phyloP scores from a whole-genome alignment of 2,888 invertebrate species.

The Troilus luridus region DNA sequence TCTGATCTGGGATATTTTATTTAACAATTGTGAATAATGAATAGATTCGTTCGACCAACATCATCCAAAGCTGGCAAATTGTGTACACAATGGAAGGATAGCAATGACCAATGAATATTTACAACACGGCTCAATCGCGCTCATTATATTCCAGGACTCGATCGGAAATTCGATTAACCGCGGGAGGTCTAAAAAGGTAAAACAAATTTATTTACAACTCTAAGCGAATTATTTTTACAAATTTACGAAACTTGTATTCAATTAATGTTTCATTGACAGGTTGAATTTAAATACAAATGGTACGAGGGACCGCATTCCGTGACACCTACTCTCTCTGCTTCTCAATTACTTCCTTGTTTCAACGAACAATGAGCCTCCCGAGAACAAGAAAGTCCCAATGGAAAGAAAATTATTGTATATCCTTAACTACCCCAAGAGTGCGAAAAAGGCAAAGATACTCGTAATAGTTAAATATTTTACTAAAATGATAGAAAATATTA shows the following conservation, averaged over 20 bases:
- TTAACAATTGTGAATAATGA: background rate
- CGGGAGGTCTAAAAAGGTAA: background rate
- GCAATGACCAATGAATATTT: background rate
- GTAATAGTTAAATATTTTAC: too few species aligned
- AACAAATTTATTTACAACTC: background rate
- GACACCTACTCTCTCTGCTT: background rate
- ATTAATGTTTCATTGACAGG: background rate
- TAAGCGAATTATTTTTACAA: background rate
- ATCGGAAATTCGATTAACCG: background rate
- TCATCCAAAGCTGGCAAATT: background rate
- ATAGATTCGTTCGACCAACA: background rate
- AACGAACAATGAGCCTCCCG: background rate
- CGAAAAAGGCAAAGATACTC: background rate
- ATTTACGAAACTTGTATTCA: background rate
- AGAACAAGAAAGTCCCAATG: background rate
- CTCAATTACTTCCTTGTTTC: background rate
- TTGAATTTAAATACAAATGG: conserved; percentile 23
- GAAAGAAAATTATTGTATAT: background rate
- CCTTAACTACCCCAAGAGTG: background rate
- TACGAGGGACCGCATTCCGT: background rate
- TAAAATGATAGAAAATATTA: too few species aligned
- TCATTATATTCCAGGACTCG: conserved; percentile 21
- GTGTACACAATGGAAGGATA: background rate
- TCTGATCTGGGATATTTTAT: background rate
- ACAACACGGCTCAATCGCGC: background rate